Conservation (phyloP, 2,797 vertebrate genomes). For the Sardinella longiceps region DNA sequence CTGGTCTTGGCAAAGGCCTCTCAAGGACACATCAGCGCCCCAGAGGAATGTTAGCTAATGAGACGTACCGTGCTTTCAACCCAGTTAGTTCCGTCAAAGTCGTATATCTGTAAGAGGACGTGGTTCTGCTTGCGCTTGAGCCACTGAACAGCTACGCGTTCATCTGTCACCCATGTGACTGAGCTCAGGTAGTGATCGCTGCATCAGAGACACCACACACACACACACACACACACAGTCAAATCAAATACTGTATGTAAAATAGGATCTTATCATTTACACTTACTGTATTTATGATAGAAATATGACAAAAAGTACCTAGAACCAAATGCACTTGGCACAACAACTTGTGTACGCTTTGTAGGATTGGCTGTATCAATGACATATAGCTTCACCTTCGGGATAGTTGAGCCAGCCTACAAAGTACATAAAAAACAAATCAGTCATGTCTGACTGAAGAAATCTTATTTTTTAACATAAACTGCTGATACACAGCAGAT, state of each 20-base stretch:
- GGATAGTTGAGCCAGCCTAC: slow-evolving; percentile 88
- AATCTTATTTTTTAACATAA: neutral
- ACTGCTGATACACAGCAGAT: neutral
- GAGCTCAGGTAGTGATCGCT: slow-evolving; percentile 94
- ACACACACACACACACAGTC: neutral
- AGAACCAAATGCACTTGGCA: slow-evolving; percentile 79
- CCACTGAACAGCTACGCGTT: slow-evolving; percentile 92
- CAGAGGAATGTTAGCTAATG: slow-evolving; percentile 7
- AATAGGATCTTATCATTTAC: neutral
- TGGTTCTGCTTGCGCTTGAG: slow-evolving; percentile 90
- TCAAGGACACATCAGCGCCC: neutral
- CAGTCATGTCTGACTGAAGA: slow-evolving; percentile 1
- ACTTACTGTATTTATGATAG: neutral
- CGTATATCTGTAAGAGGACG: slow-evolving; percentile 87
- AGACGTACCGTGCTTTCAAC: slow-evolving; percentile 68
- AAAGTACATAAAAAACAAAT: slow-evolving; percentile 53
- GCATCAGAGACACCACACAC: slow-evolving; percentile 56
- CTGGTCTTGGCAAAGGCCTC: neutral
- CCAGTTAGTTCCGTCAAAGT: slow-evolving; percentile 77
- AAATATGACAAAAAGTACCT: slow-evolving; percentile 71
- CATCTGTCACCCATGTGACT: slow-evolving; percentile 91
- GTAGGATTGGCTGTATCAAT: slow-evolving; percentile 71
- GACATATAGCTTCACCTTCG: slow-evolving; percentile 87
- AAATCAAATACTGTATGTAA: neutral
- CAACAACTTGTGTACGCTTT: slow-evolving; percentile 72